Percentiles rank a stretch among this genome's conserved stretches.
phyloP scores from a whole-genome alignment of 2,888 invertebrate genomes.

The Rhodophaea formosa region DNA sequence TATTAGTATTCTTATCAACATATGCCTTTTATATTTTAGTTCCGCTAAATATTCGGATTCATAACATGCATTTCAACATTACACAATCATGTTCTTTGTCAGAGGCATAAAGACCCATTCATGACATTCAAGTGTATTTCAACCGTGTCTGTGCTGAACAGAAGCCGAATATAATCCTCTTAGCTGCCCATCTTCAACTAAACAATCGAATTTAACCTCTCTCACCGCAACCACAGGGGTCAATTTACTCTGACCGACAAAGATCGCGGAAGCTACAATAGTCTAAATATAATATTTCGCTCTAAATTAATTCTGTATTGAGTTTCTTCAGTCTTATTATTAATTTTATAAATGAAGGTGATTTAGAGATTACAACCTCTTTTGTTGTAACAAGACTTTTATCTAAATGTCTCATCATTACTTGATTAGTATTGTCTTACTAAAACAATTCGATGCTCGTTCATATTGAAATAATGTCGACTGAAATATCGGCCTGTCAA shows the following conservation, averaged over 20 bases:
- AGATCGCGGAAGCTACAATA: conserved; percentile 14
- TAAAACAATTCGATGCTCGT: not conserved
- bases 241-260: not conserved
- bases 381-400: not conserved
- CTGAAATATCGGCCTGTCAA: not conserved
- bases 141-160: conserved; percentile 1
- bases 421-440: not conserved
- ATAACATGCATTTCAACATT: not conserved
- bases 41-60: not conserved
- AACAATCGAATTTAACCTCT: conserved; percentile 11
- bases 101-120: conserved; percentile 9
- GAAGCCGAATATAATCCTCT: conserved; percentile 18
- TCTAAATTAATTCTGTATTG: conserved; percentile 17
- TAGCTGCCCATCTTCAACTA: conserved; percentile 4
- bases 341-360: not conserved
- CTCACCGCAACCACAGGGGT: not conserved
- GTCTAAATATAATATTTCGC: conserved; percentile 20
- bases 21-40: not conserved
- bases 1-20: not conserved
- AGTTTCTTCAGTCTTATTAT: conserved; percentile 4
- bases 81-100: conserved; percentile 1
- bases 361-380: not conserved
- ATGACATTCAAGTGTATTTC: conserved; percentile 16
- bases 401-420: not conserved
- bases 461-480: not conserved